Base-by-base conservation (phyloP, 1,140 invertebrate species). In the Drosophila albomicans region DNA sequence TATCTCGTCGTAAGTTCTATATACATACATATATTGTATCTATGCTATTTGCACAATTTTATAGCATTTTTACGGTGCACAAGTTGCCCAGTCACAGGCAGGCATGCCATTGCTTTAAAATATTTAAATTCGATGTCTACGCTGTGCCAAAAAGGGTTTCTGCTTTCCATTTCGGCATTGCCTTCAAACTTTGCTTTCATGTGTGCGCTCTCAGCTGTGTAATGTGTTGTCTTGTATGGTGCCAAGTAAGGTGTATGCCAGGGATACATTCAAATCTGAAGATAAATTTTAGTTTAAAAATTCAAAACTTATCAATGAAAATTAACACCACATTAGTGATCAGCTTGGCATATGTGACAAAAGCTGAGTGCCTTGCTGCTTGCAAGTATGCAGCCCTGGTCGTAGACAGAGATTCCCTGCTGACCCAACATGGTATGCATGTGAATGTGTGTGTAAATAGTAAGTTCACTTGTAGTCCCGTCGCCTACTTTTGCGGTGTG, bases 1-100 rank as follows among this genome's bases (percentile, higher is more conserved):
- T 52, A 73, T 68, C 48, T 64, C 13, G 43, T 43, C 20, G 20
- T 25, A 25, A 25, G 20, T 25, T 25, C 70, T 59, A 65, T 79
- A 78, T 86, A 64, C 59, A 32, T 38, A 43, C 46, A 62, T 69
- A 70, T 57, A 75, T 71, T 73, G 62, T 73, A 74, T 68, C 64
- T 73, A 75, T 70, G 70, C 80, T 79, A 77, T 86, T 86, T 87
- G 75, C 73, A 82, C 80, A 80, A 74, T 89, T 90, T 87, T 91
- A 91, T 86, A 87, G 76, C 80, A 80, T 76, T 90, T 90, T 90
- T 90, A 90, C 81, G 80, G 87, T 66, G 32, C 67, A 81, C 65
- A 86, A 86, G 71, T 86, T 86, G 78, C 61, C 30, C 61, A 58
- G 75, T 67, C 54, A 38, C 35, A 38, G 63, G 48, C 51, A 41